Conservation (phyloP, 2,113 vertebrate species). For the Anhinga anhinga region DNA sequence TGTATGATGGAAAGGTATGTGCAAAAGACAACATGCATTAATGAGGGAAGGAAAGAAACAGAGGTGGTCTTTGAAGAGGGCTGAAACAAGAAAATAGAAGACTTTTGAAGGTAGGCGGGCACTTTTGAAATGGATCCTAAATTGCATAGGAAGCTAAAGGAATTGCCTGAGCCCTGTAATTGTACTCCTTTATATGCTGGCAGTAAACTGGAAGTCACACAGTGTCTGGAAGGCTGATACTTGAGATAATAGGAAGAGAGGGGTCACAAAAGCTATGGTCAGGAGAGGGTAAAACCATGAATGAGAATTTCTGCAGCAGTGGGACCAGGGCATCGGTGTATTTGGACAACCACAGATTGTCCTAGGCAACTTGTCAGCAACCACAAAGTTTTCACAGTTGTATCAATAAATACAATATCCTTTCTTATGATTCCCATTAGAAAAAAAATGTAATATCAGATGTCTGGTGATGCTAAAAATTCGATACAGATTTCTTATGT, state of each 20-base stretch:
- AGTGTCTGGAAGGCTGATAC: not conserved
- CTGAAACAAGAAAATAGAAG: not conserved
- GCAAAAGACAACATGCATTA: not conserved
- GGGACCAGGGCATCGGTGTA: not conserved
- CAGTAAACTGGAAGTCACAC: not conserved
- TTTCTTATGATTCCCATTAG: not conserved
- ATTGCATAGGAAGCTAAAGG: not conserved
- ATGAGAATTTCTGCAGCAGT: not conserved
- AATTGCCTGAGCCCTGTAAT: not conserved
- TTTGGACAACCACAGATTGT: slow-evolving; percentile 33
- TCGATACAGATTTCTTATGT: not conserved
- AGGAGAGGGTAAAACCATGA: not conserved
- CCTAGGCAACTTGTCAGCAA: slow-evolving; percentile 6
- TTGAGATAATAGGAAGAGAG: not conserved
- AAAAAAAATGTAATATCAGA: not conserved
- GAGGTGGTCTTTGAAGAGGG: not conserved
- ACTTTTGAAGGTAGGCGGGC: not conserved
- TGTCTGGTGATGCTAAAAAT: not conserved
- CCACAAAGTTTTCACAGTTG: slow-evolving; percentile 14
- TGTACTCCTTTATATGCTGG: not conserved
- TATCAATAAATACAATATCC: not conserved
- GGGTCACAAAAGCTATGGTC: not conserved
- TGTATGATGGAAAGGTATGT: not conserved
- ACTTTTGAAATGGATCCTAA: not conserved
- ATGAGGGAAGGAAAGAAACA: not conserved